Percentiles rank a stretch among this genome's conserved stretches.
Evolutionary conservation across 2,113 vertebrate genomes (phyloP).

Genomic region (Aix galericulata): DNA sequence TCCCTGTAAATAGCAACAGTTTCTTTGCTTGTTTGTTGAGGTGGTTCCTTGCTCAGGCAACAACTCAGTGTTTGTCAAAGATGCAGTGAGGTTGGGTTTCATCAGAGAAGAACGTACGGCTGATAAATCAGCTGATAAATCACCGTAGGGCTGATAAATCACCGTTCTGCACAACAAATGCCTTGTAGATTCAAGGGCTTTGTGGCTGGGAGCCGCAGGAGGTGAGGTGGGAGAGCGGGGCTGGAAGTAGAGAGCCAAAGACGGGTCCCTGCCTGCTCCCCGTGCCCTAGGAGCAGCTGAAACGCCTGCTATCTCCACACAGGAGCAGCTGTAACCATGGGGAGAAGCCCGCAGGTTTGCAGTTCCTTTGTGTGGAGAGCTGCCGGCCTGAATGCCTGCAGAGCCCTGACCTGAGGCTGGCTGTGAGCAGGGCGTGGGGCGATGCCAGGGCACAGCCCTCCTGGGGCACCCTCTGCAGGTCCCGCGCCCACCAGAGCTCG

Average conservation of each 20-base stretch:
- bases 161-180: conserved; percentile 25
- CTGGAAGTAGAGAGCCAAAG: neutral
- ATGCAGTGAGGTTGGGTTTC: conserved; percentile 20
- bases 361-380: neutral
- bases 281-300: neutral
- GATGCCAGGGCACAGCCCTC: neutral
- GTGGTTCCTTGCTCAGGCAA: conserved; percentile 5
- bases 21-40: conserved; percentile 59
- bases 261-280: neutral
- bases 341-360: too few relatives aligned
- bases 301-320: neutral
- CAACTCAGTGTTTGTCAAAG: neutral
- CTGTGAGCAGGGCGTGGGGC: neutral
- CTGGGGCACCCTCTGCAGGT: neutral
- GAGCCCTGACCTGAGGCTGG: neutral
- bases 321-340: neutral
- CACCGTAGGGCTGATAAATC: neutral
- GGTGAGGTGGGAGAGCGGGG: neutral
- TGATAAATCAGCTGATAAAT: conserved; percentile 9
- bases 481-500: neutral
- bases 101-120: neutral
- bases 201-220: neutral
- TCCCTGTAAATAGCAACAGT: conserved; percentile 77
- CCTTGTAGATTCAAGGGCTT: neutral
- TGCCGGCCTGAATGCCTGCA: rapidly evolving